Percentiles rank a stretch among this genome's conserved stretches.
Conservation (phyloP, 2,888 invertebrate species). For the Aphodius granarius region DNA sequence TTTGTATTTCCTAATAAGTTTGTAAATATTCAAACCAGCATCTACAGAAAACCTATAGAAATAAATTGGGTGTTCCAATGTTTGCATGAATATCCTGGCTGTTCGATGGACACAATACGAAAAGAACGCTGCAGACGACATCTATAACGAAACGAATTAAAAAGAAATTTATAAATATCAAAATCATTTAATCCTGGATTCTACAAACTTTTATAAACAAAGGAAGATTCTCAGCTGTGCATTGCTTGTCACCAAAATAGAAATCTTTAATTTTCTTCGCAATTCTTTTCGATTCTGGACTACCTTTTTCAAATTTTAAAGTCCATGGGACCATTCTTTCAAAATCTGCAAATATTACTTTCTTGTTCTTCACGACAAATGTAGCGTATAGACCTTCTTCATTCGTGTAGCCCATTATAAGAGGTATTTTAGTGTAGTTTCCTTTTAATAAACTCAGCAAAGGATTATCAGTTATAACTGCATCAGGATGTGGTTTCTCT, state of each 20-base stretch:
- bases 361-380: slow-evolving; percentile 33
- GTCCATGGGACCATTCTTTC: slow-evolving; percentile 48
- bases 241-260: slow-evolving; percentile 49
- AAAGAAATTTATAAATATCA: neutral
- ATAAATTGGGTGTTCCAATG: slow-evolving; percentile 23
- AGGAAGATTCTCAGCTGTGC: slow-evolving; percentile 48
- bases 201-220: slow-evolving; percentile 43
- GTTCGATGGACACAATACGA: neutral
- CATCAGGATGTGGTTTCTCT: slow-evolving; percentile 35
- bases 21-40: slow-evolving; percentile 30
- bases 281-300: slow-evolving; percentile 36
- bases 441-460: slow-evolving; percentile 42
- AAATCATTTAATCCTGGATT: neutral
- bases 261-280: slow-evolving; percentile 51
- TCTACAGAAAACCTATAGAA: slow-evolving; percentile 36
- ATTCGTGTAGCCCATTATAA: slow-evolving; percentile 46
- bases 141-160: slow-evolving; percentile 7
- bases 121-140: slow-evolving; percentile 12
- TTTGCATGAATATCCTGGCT: neutral
- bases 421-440: slow-evolving; percentile 46
- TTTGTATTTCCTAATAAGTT: slow-evolving; percentile 16
- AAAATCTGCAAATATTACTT: slow-evolving; percentile 38
- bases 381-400: slow-evolving; percentile 48
- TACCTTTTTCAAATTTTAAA: slow-evolving; percentile 43
- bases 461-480: slow-evolving; percentile 44